Conservation (phyloP, 2,888 invertebrate species). For the Erannis defoliaria region DNA sequence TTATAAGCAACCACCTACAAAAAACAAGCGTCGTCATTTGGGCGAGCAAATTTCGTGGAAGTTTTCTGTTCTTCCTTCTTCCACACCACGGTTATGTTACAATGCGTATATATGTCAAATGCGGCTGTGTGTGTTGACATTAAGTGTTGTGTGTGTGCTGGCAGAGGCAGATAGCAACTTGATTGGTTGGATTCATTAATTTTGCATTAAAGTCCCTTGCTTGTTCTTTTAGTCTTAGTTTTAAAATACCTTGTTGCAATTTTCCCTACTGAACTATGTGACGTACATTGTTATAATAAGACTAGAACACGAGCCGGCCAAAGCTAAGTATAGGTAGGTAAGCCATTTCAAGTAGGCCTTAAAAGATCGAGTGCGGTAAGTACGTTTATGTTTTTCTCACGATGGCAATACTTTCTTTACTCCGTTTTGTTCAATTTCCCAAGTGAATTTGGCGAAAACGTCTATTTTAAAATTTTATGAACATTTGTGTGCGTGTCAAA, state of each 20-base stretch:
- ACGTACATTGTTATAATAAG: too few relatives aligned
- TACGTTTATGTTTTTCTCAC: too few relatives aligned
- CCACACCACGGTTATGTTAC: constrained; percentile 67
- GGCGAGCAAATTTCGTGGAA: constrained; percentile 85
- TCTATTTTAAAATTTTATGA: too few relatives aligned
- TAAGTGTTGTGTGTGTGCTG: constrained; percentile 30
- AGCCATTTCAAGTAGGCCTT: too few relatives aligned
- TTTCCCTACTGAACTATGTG: too few relatives aligned
- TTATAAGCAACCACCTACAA: constrained; percentile 82
- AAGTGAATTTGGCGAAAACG: too few relatives aligned
- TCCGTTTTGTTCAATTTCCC: too few relatives aligned
- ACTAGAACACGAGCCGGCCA: too few relatives aligned
- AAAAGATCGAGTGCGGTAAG: too few relatives aligned
- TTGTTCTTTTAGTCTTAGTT: not conserved
- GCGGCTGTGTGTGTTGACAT: constrained; percentile 41
- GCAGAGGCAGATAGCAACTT: constrained; percentile 13
- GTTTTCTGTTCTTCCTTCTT: constrained; percentile 78
- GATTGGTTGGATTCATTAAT: constrained; percentile 23
- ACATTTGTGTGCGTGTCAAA: too few relatives aligned
- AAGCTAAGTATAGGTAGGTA: too few relatives aligned
- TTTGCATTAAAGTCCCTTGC: not conserved
- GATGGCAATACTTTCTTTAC: too few relatives aligned
- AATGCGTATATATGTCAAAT: constrained; percentile 56
- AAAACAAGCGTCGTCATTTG: constrained; percentile 86
- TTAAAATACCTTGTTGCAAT: not conserved